Base-by-base conservation (phyloP, 2,113 vertebrate genomes). In the Corvus moneduloides region DNA sequence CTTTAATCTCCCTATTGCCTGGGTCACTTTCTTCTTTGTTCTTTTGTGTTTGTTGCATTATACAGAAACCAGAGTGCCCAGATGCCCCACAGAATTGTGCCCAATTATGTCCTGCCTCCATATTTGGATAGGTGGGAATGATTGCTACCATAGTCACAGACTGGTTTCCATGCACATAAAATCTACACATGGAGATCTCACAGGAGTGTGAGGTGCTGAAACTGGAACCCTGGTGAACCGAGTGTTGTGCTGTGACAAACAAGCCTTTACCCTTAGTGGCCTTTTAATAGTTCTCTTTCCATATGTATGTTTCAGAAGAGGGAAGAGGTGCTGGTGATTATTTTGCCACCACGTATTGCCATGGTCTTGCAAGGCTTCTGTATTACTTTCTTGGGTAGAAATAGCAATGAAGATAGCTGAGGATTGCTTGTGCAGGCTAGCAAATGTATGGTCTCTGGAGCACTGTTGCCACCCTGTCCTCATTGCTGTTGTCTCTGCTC, bases 31-130 rank as follows among this genome's bases (percentile, higher is more conserved):
- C 23, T 73, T 39, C n/a, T 89, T 93, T 79, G 16, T 28, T 68
- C 35, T 88, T 79, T 68, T 44, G 20, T 37, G 10, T 32, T 88
- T 72, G 14, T 68, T 80, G 44, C 63, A 52, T 77, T 73, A 6
- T n/a, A 16, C 32, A 41, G 32, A 80, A 84, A 56, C 7, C 0
- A 4, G 8, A 32, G 10, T 9, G 37, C 49, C 59, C 35, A 41
- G 44, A 89, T n/a, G 16, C 16, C 64, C 30, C 30, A 41, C 30
- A 77, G 44, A 52, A 10, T 24, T 35, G 18, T 59, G 54, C 33
- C 49, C 0, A 6, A 0, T 72, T 35, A 20, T 33, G 26, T 44
- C 22, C 16, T 76, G 48, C 19, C 30, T 92, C 30, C 0, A 0
- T 55, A 16, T 72, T 59, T 90, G 33, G 26, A 0, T 62, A 62